Evolutionary conservation across 2,888 invertebrate species (phyloP), one percentile per base, ranked within the genome.

Genomic region (Philonicus albiceps): DNA sequence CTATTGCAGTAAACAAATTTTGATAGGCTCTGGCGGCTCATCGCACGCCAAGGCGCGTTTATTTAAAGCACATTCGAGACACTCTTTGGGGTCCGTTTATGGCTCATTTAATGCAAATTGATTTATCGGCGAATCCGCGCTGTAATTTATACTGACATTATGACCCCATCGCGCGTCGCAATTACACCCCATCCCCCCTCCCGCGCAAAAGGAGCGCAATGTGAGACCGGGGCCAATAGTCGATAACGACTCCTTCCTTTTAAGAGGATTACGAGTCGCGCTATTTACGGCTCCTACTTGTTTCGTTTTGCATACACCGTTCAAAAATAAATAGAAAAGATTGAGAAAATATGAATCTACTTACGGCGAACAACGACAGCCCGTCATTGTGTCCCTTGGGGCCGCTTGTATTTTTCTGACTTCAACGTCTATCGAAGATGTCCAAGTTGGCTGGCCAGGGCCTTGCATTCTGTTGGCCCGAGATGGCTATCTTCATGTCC

Each of bases 311-410:
- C 81, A 81, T 81, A 81, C n/a, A n/a, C 34, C n/a, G 16, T 37
- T 31, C 19, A 74, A 74, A 74, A 74, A n/a, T 37, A 37, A 74
- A 3, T 37, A 34, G 37, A 74, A 81, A 34, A 55, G n/a, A 81
- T 30, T 31, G 49, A 81, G 34, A 81, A 81, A 81, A 81, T 81
- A 81, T 81, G 81, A 81, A 55, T 34, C 53, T 81, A 64, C 55
- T 81, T 81, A 55, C 81, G 81, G 53, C 34, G 81, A 31, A 81
- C 81, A 81, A 64, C 81, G 81, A 81, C 81, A 81, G 64, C 55
- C 81, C 81, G 64, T 81, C 81, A 81, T 81, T 81, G 81, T 81
- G 81, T 81, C 81, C 55, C 81, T 43, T n/a, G 30, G 19, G 34
- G 31, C 53, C 34, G 81, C 40, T 34, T 27, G 81, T 64, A 81